A percentile compares a stretch with the other conserved stretches of the same genome.
Conservation (phyloP, 2,888 invertebrate species). For the Phrixothrix hirtus region DNA sequence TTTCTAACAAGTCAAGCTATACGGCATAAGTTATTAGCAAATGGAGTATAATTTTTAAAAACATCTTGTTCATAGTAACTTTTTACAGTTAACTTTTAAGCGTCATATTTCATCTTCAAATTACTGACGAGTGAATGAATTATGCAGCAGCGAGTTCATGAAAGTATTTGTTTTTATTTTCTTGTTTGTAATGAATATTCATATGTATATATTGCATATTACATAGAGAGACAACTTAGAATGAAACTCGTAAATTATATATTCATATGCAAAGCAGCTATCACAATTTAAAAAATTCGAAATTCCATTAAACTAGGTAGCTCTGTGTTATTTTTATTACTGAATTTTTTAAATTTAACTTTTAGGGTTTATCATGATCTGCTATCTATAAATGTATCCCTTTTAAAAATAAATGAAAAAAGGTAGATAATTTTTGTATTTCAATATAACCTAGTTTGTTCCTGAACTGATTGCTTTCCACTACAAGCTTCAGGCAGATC, state of each 20-base stretch:
- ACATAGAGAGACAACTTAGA: neutral
- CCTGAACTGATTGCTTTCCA: slow-evolving; percentile 31
- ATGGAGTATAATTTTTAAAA: neutral
- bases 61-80: neutral
- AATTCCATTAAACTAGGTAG: slow-evolving; percentile 3
- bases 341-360: neutral
- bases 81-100: neutral
- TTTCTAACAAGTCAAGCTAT: too few species aligned
- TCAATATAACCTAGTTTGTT: slow-evolving; percentile 23
- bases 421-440: slow-evolving; percentile 18
- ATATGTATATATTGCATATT: neutral
- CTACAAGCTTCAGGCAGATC: slow-evolving; percentile 29
- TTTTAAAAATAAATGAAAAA: slow-evolving; percentile 18
- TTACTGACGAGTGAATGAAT: neutral
- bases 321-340: neutral
- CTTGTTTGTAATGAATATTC: slow-evolving; percentile 1
- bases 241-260: neutral
- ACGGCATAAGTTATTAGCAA: too few species aligned
- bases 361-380: neutral
- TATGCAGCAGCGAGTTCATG: neutral
- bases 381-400: neutral
- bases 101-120: neutral
- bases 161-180: neutral
- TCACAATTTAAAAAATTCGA: slow-evolving; percentile 6
- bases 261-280: slow-evolving; percentile 8